Evolutionary conservation across 2,888 invertebrate genomes (phyloP), one percentile per base, ranked within the genome.

Genomic region (Hyalella azteca): DNA sequence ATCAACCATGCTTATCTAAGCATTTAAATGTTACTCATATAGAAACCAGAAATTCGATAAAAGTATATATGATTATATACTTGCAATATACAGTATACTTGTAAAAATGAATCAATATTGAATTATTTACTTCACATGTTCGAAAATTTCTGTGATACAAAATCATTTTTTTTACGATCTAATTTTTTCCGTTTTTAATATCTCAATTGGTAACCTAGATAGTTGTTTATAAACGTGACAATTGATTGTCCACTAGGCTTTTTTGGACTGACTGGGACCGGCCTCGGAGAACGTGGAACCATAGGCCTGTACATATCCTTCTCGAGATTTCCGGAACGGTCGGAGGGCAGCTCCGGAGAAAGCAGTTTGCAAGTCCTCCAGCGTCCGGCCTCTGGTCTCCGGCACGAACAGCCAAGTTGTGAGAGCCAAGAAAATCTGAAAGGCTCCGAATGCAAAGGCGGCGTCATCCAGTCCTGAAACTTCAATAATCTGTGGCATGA

Each of bases 301-400:
- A 59, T 84, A 84, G 22, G 84, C 82, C 7, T 82, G 84, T 9
- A 80, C 49, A 73, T 84, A 84, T 7, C 84, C 84, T 32, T 82
- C 60, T 29, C 84, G 75, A 5, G 79, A 49, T 45, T 81, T 59
- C 32, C 77, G 73, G 75, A 82, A 81, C n/a, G 81, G 79, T 15
- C 78, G 59, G 29, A 82, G 66, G 40, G 80, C 76, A 19, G 76
- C 40, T 32, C 83, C 83, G 3, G 81, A 81, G 40, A 84, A 84
- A 48, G 84, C 81, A 48, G 81, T 73, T 66, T 84, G 84, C 29
- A 84, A 77, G 22, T 84, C 84, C 73, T 84, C 84, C 22, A 84
- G 78, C 3, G 84, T 79, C 49, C 82, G 73, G 60, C 78, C 39
- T 22, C 78, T 60, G 32, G 81, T 84, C 49, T 84, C 84, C 2